Evolutionary conservation across 2,888 invertebrate genomes (phyloP), one percentile per base, ranked within the genome.

Genomic region (Mystacides longicornis): DNA sequence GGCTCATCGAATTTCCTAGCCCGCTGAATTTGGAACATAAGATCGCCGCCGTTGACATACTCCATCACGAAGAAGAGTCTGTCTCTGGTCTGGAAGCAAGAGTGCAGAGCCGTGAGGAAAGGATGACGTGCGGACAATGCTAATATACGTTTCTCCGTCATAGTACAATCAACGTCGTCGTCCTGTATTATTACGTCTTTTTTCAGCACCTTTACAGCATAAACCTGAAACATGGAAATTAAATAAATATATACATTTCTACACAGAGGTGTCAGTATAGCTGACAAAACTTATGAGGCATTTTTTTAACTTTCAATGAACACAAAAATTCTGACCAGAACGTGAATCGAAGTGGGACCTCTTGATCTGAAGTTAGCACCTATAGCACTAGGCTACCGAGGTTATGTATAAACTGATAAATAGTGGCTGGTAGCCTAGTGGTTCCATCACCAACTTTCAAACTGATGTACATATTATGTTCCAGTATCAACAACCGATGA

Each of bases 61-160:
- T 98, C 98, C 98, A 99, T 99, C 63, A 98, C 96, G 77, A 99
- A 98, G 81, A 97, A 98, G 63, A 99, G 80, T 11, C 94, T 86
- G 71, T 95, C 95, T 74, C 86, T 83, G 55, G 97, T 98, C 77
- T 98, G 98, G 81, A 96, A 98, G 78, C 93, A 95, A 68, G 89
- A 94, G 80, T 94, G 93, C 66, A 98, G 82, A 65, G 96, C 96
- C 62, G 97, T 97, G 62, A 98, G 85, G 79, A 98, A 98, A 55
- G 98, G 98, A 78, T 98, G 98, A 62, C 89, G 89, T 60, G 97
- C 97, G n/a, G 97, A 94, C 68, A 98, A 79, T 52, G 94, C 93
- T 66, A 98, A 81, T 70, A 98, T 97, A 67, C 97, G 83, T 70
- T 97, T 96, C 76, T 98, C 98, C 59, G 96, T 96, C 87, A 98